Evolutionary conservation across 2,888 invertebrate genomes (phyloP), one percentile per base, ranked within the genome.

Genomic region (Arrhopalites spinosus): DNA sequence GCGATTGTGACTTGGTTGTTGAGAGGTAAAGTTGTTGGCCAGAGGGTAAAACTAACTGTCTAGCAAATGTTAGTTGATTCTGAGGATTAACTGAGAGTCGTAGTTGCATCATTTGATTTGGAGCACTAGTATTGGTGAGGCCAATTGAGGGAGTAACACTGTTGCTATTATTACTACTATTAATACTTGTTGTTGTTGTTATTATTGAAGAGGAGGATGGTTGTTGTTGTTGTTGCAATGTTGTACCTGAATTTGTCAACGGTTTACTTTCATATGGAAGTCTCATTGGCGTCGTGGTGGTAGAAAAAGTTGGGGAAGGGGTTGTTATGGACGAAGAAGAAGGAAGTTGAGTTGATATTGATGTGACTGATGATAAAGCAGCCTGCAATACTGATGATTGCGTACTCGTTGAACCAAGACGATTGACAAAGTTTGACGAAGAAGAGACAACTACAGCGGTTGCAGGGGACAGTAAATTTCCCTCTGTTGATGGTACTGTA

Each of bases 11-110:
- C 75, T 75, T 78, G 77, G 53, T 77, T 50, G 59, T 79, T 73
- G 67, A 79, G 76, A 76, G 73, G 29, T 83, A 73, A 20, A 83
- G 77, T 53, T 82, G 83, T 53, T 82, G 82, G 47, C 83, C 83
- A 1, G 81, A 75, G 47, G 80, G 82, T 73, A 80, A 78, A 36
- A 81, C 81, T 67, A 81, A 79, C 71, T 80, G 83, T 73, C 81
- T 76, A 43, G 77, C 81, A 76, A 80, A 83, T 30, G 80, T 80
- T 66, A 79, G 69, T 68, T 81, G 82, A 5, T 67, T 30, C 17
- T 78, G 79, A 50, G 66, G 50, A 25, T 78, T 79, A 23, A 70
- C 68, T 29, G 43, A 64, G 0, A 47, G 67, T 53, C 68, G 61
- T 29, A 74, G 53, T 43, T 77, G 77, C 78, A 75, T 73, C 66